Percentiles rank a stretch among this genome's conserved stretches.
These are phyloP conservation scores for Pangasius mekongensis DNA, from an alignment of 2,797 vertebrate species.

Conservation along the genomic window DNA sequence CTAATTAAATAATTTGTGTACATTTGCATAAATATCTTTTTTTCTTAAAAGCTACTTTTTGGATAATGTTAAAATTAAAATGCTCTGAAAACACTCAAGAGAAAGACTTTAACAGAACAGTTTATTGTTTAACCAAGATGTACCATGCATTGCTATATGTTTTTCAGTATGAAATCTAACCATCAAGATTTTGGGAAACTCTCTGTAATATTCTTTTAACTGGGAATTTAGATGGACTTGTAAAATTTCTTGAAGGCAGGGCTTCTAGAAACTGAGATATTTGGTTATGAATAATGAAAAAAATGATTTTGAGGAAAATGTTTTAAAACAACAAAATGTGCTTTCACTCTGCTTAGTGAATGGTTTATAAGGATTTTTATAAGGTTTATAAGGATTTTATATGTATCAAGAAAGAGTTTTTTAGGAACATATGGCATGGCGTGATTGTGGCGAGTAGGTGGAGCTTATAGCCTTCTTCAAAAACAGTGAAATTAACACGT, in stretches of 20 bases:
- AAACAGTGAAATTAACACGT: background rate
- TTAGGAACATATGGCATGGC: background rate
- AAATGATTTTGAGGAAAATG: background rate
- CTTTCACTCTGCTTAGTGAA: background rate
- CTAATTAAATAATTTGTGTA: background rate
- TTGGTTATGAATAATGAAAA: background rate
- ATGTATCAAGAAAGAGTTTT: background rate
- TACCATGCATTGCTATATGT: background rate
- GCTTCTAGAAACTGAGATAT: background rate
- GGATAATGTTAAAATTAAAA: background rate
- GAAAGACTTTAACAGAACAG: background rate
- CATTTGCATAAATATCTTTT: background rate
- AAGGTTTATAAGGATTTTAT: background rate
- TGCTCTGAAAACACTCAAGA: background rate
- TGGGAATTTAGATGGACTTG: background rate
- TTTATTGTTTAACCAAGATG: background rate
- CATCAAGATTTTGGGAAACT: background rate
- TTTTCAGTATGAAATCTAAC: background rate
- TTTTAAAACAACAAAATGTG: background rate
- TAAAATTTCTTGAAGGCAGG: background rate
- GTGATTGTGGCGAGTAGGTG: background rate
- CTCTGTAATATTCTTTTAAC: background rate
- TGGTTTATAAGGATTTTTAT: background rate
- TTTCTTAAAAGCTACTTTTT: background rate
- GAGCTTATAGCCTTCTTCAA: background rate